phyloP scores from a whole-genome alignment of 2,113 vertebrate genomes.

The Gambusia affinis region DNA sequence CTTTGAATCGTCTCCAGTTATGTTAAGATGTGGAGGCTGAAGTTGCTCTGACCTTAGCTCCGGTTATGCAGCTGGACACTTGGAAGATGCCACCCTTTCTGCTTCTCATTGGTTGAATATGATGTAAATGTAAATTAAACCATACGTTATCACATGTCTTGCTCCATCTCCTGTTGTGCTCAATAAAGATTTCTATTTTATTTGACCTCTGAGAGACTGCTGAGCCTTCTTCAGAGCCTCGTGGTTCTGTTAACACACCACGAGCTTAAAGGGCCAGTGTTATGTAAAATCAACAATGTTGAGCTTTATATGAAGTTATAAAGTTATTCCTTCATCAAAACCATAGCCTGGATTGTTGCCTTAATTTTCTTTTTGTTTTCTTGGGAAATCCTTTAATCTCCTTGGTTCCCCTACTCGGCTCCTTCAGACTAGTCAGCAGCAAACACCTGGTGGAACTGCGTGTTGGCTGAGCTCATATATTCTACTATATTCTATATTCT shows the following conservation, averaged over 20 bases:
- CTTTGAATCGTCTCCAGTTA: neutral
- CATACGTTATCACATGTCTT: slow-evolving; percentile 16
- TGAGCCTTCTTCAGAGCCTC: neutral
- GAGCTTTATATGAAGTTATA: too few species aligned
- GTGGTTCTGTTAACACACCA: too few species aligned
- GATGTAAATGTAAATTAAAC: slow-evolving; percentile 6
- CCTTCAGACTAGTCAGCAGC: too few species aligned
- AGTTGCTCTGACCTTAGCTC: neutral
- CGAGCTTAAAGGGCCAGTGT: too few species aligned
- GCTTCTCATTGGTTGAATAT: neutral
- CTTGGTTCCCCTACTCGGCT: too few species aligned
- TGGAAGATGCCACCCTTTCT: neutral
- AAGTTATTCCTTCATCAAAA: too few species aligned
- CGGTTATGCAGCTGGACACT: neutral
- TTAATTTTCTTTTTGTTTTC: too few species aligned
- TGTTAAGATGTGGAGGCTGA: neutral
- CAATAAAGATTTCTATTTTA: slow-evolving; percentile 61
- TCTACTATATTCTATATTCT: neutral
- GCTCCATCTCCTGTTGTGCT: neutral
- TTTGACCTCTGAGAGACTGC: slow-evolving; percentile 16
- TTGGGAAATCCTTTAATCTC: too few species aligned
- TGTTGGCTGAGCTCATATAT: too few species aligned
- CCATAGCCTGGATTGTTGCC: too few species aligned
- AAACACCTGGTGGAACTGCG: too few species aligned
- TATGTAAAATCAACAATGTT: too few species aligned